Conservation (phyloP, 1,140 invertebrate species). For the Paracyclopina nana region DNA sequence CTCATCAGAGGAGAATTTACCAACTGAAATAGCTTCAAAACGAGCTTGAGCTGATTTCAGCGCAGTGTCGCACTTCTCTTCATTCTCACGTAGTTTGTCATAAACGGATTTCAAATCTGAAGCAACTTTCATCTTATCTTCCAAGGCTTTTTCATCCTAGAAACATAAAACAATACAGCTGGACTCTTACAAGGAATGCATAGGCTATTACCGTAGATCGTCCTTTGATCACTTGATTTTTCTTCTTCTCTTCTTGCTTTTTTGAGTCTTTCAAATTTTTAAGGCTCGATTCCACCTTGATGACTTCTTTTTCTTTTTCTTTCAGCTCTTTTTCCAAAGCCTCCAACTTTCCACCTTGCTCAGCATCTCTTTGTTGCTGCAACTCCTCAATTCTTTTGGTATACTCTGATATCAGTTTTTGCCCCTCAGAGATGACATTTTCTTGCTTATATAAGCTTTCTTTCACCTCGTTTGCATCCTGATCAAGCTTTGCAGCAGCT, state of each 20-base stretch:
- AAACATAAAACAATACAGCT: constrained; percentile 17
- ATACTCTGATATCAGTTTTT: constrained; percentile 18
- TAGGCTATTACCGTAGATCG: constrained; percentile 24
- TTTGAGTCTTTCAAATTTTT: constrained; percentile 47
- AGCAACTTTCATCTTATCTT: constrained; percentile 42
- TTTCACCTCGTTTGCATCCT: constrained; percentile 25
- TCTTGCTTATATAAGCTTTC: constrained; percentile 30
- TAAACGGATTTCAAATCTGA: constrained; percentile 43
- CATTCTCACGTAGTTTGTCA: constrained; percentile 43
- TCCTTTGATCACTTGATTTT: constrained; percentile 44
- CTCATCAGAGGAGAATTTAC: constrained; percentile 43
- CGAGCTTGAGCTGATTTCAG: constrained; percentile 49
- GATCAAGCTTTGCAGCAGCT: constrained; percentile 32
- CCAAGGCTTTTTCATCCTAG: constrained; percentile 41
- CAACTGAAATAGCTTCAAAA: constrained; percentile 61
- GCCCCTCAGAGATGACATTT: constrained; percentile 19
- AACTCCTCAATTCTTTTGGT: constrained; percentile 25
- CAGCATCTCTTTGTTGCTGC: constrained; percentile 32
- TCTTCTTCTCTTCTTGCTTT: constrained; percentile 44
- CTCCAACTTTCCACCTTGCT: constrained; percentile 41
- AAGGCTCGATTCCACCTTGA: constrained; percentile 39
- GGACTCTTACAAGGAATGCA: neutral
- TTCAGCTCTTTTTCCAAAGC: constrained; percentile 43
- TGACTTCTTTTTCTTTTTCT: constrained; percentile 42
- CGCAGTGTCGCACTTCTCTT: constrained; percentile 41